These are phyloP conservation scores for Malurus splendens DNA, from an alignment of 2,797 vertebrate species.

Conservation along the genomic window DNA sequence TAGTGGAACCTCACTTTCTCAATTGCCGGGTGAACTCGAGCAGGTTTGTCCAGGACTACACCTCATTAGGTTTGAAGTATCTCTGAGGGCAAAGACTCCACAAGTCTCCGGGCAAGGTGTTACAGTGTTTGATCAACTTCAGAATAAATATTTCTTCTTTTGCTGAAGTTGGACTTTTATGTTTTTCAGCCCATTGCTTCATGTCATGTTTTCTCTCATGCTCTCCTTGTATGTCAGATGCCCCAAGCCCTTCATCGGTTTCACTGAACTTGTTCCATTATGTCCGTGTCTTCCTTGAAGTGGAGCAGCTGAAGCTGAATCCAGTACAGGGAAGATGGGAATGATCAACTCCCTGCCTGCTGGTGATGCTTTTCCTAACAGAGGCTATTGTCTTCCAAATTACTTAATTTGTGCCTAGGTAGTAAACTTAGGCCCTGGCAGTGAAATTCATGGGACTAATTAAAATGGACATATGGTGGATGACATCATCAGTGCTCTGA, in stretches of 20 bases:
- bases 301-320: neutral
- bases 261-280: neutral
- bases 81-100: neutral
- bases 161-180: neutral
- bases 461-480: neutral
- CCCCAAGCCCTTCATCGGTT: neutral
- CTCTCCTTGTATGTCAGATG: neutral
- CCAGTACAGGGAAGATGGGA: neutral
- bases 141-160: neutral
- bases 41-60: rapidly evolving
- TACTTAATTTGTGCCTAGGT: neutral
- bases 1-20: neutral
- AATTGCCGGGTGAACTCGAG: rapidly evolving
- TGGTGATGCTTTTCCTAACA: neutral
- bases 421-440: neutral
- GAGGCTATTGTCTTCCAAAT: neutral
- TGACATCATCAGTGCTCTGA: neutral
- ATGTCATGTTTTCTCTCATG: neutral
- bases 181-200: neutral
- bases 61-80: neutral
- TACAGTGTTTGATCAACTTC: neutral
- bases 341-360: neutral
- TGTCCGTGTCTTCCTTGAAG: neutral
- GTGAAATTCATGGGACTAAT: neutral
- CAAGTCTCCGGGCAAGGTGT: neutral